phyloP scores from a whole-genome alignment of 2,888 invertebrate species.

The Unio delphinus region DNA sequence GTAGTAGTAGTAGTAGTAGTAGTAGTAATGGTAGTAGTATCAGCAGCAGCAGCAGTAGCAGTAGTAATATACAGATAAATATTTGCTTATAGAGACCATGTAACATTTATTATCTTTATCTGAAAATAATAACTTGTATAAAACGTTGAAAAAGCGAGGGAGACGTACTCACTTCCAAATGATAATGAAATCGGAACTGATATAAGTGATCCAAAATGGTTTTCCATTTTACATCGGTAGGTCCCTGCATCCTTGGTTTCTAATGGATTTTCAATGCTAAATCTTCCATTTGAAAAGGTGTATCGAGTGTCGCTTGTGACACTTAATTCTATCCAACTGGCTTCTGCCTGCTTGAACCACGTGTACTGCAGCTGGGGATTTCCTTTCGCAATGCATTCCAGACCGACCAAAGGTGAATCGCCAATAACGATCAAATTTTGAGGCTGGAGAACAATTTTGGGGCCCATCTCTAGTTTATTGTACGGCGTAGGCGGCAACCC shows the following conservation, averaged over 20 bases:
- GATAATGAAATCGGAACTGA: slow-evolving; percentile 90
- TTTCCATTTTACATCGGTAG: slow-evolving; percentile 91
- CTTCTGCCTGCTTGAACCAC: slow-evolving; percentile 80
- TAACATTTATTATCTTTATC: neutral
- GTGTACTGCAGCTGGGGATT: slow-evolving; percentile 90
- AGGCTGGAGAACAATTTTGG: slow-evolving; percentile 89
- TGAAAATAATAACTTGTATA: neutral
- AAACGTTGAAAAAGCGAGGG: no score
- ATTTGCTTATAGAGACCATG: no score
- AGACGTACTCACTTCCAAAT: slow-evolving; percentile 79
- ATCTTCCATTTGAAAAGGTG: slow-evolving; percentile 90
- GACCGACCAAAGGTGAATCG: slow-evolving; percentile 71
- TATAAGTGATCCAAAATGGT: slow-evolving; percentile 88
- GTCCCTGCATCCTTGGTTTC: slow-evolving; percentile 86
- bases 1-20: no score
- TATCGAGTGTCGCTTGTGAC: slow-evolving; percentile 75
- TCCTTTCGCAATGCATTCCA: slow-evolving; percentile 75
- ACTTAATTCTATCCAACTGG: slow-evolving; percentile 61
- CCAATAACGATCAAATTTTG: slow-evolving; percentile 84
- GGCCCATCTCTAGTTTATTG: slow-evolving; percentile 77
- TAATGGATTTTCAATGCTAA: slow-evolving; percentile 86
- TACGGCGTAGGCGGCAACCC: no score
- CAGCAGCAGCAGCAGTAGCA: no score
- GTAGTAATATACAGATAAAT: no score
- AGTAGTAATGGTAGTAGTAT: no score